phyloP scores from a whole-genome alignment of 2,113 vertebrate genomes.

The Oryzias curvinotus region DNA sequence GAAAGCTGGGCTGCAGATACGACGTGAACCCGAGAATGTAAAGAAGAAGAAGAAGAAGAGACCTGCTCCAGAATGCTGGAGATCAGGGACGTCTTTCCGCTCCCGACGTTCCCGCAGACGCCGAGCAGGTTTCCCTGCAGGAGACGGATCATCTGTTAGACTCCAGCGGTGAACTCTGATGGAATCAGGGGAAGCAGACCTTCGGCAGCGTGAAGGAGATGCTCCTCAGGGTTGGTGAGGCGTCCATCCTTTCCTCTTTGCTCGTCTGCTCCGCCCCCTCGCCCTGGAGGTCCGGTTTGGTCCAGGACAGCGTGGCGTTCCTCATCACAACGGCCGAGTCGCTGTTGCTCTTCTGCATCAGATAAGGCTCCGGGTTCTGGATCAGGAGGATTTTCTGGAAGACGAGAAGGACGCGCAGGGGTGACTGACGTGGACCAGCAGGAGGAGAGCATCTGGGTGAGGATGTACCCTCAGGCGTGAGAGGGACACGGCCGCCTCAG shows the following conservation, averaged over 20 bases:
- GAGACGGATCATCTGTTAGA: neutral
- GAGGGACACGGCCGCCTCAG: constrained; percentile 38
- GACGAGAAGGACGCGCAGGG: neutral
- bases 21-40: neutral
- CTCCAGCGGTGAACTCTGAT: fast-evolving
- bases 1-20: no score
- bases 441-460: no score
- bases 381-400: constrained; percentile 80
- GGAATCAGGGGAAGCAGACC: constrained; percentile 53
- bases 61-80: constrained; percentile 85
- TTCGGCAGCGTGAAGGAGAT: constrained; percentile 80
- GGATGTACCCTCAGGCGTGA: constrained; percentile 42
- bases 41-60: constrained; percentile 18
- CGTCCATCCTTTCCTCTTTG: neutral
- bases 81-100: constrained; percentile 84
- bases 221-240: constrained; percentile 59
- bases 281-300: constrained; percentile 4
- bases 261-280: neutral
- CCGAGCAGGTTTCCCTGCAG: constrained; percentile 82
- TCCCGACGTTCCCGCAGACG: constrained; percentile 85
- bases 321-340: constrained; percentile 74
- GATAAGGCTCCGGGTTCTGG: constrained; percentile 78
- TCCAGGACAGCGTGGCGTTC: constrained; percentile 82
- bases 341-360: constrained; percentile 64
- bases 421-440: no score